phyloP scores from a whole-genome alignment of 1,140 invertebrate species.

The Doryteuthis pealeii region DNA sequence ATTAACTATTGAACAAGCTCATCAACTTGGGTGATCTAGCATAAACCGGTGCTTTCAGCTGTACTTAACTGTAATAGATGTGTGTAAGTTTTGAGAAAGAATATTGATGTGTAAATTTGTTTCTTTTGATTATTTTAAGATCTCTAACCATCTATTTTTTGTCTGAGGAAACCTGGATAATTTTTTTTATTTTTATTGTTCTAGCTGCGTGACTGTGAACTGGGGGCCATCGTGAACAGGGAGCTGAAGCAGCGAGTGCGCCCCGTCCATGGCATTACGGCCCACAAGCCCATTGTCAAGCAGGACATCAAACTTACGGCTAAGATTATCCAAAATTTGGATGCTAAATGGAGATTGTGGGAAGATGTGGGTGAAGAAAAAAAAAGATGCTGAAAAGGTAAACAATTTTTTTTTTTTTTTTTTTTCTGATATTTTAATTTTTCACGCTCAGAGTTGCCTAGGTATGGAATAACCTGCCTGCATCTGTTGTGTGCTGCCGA shows the following conservation, averaged over 20 bases:
- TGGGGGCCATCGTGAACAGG: constrained; percentile 91
- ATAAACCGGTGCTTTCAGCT: too few species aligned
- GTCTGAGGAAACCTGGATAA: too few species aligned
- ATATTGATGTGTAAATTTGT: too few species aligned
- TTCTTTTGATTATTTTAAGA: too few species aligned
- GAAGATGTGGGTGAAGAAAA: constrained; percentile 61
- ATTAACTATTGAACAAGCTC: too few species aligned
- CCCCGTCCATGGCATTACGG: constrained; percentile 87
- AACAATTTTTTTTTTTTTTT: neutral
- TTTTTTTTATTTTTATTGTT: constrained; percentile 25
- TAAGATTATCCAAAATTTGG: constrained; percentile 92
- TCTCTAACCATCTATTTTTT: too few species aligned
- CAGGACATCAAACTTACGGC: constrained; percentile 92
- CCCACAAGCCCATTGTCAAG: constrained; percentile 82
- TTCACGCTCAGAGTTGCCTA: too few species aligned
- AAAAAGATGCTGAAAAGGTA: constrained; percentile 48
- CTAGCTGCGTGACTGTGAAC: constrained; percentile 85
- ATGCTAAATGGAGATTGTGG: constrained; percentile 83
- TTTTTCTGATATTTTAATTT: neutral
- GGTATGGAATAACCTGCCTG: too few species aligned
- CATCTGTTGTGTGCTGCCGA: too few species aligned
- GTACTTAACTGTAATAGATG: too few species aligned
- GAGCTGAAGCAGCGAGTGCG: constrained; percentile 90
- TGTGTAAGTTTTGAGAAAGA: too few species aligned
- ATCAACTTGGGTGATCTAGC: too few species aligned